Conservation (phyloP, 2,888 invertebrate species). For the Coelopa pilipes region DNA sequence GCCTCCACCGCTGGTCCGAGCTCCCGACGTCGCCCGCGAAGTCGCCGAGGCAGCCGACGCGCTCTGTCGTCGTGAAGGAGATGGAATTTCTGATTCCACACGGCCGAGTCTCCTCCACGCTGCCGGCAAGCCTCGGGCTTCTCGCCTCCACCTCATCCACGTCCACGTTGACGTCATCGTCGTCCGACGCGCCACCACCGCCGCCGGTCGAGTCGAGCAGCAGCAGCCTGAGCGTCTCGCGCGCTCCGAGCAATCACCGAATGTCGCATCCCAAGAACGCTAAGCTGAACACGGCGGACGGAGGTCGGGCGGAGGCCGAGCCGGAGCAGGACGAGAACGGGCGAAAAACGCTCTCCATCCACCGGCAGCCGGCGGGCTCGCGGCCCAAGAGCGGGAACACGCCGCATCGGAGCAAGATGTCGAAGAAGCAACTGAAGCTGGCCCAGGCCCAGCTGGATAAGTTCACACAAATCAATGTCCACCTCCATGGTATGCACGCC, state of each 20-base stretch:
- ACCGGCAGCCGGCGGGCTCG: constrained; percentile 52
- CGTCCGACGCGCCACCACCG: constrained; percentile 34
- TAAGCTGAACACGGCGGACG: constrained; percentile 46
- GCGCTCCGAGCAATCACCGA: no score
- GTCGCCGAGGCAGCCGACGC: constrained; percentile 54
- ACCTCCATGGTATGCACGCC: constrained; percentile 79
- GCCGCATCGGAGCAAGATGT: constrained; percentile 67
- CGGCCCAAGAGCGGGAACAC: constrained; percentile 51
- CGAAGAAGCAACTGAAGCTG: constrained; percentile 76
- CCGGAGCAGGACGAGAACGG: constrained; percentile 50
- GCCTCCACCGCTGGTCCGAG: constrained; percentile 54
- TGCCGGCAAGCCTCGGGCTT: constrained; percentile 18
- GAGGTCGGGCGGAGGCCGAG: constrained; percentile 31
- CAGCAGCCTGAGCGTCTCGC: constrained; percentile 34
- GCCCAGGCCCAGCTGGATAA: constrained; percentile 79
- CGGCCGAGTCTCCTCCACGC: constrained; percentile 27
- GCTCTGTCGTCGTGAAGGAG: constrained; percentile 58
- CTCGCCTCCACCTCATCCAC: constrained; percentile 44
- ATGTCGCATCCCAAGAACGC: constrained; percentile 48
- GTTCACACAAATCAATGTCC: constrained; percentile 82
- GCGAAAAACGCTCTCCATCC: constrained; percentile 52
- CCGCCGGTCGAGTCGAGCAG: constrained; percentile 49
- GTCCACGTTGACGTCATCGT: constrained; percentile 48
- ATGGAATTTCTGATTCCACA: constrained; percentile 65
- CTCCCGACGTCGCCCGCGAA: constrained; percentile 56